phyloP scores from a whole-genome alignment of 2,797 vertebrate genomes.

The Liparis tanakae region DNA sequence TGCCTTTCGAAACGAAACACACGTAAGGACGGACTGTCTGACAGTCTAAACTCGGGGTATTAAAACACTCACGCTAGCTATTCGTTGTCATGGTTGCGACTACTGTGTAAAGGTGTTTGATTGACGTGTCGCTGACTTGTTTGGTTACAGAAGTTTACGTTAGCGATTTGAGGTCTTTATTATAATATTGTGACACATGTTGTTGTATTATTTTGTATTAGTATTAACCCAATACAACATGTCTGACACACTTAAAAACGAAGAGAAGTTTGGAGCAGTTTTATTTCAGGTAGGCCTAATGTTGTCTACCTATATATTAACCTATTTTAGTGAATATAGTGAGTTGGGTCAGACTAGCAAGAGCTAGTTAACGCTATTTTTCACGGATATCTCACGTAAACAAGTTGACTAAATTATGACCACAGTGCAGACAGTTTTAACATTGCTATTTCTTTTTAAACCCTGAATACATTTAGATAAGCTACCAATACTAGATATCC shows the following conservation, averaged over 20 bases:
- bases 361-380: neutral
- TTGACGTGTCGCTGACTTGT: no score
- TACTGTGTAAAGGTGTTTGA: conserved; percentile 9
- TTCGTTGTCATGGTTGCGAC: conserved; percentile 76
- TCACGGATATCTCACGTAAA: neutral
- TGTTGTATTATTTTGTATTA: neutral
- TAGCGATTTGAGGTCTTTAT: neutral
- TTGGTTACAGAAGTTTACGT: neutral
- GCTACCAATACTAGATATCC: neutral
- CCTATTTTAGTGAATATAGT: neutral
- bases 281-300: conserved; percentile 77
- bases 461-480: neutral
- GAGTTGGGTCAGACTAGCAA: neutral
- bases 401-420: no score
- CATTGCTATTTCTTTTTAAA: neutral
- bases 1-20: no score
- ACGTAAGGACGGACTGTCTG: neutral
- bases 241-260: conserved; percentile 41
- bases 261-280: conserved; percentile 64
- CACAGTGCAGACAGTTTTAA: neutral
- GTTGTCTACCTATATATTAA: neutral
- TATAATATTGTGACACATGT: neutral
- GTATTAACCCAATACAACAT: conserved; percentile 38
- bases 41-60: neutral
- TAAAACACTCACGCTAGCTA: accelerated